Conservation (phyloP, 2,113 vertebrate species). For the Taxidea taxus region DNA sequence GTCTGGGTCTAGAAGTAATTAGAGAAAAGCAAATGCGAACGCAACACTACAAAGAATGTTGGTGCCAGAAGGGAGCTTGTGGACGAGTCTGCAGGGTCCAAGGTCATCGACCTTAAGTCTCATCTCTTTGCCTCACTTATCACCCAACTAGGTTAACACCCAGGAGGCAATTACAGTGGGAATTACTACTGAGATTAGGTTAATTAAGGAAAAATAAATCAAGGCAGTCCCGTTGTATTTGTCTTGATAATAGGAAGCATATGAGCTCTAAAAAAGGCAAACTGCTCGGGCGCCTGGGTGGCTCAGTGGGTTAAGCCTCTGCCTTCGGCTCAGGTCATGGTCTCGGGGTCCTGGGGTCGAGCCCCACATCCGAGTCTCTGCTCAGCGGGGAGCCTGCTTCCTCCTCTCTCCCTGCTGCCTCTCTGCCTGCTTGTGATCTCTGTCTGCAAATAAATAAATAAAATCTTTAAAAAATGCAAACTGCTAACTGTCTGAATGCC, state of each 20-base stretch:
- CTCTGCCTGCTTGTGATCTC: too few relatives aligned
- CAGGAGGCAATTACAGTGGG: background rate
- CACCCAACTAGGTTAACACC: background rate
- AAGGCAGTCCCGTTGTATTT: background rate
- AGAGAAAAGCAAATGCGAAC: background rate
- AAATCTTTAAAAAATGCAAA: background rate
- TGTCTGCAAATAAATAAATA: too few relatives aligned
- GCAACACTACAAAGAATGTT: background rate
- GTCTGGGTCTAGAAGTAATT: background rate
- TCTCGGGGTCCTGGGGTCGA: too few relatives aligned
- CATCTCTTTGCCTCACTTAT: background rate
- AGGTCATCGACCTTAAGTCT: background rate
- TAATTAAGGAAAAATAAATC: background rate
- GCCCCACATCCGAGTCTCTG: too few relatives aligned
- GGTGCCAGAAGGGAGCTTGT: background rate
- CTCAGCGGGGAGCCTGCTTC: too few relatives aligned
- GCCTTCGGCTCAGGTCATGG: too few relatives aligned
- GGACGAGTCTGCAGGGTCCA: background rate
- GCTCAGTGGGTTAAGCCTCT: too few relatives aligned
- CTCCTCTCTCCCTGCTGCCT: too few relatives aligned
- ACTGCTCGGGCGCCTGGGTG: background rate
- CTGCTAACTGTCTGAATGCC: background rate
- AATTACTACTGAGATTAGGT: background rate
- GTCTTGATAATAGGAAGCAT: background rate
- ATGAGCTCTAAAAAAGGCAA: background rate